Percentiles rank a stretch among this genome's conserved stretches.
These are phyloP conservation scores for Drosophila malerkotliana DNA, from an alignment of 1,140 invertebrate species.

Conservation along the genomic window DNA sequence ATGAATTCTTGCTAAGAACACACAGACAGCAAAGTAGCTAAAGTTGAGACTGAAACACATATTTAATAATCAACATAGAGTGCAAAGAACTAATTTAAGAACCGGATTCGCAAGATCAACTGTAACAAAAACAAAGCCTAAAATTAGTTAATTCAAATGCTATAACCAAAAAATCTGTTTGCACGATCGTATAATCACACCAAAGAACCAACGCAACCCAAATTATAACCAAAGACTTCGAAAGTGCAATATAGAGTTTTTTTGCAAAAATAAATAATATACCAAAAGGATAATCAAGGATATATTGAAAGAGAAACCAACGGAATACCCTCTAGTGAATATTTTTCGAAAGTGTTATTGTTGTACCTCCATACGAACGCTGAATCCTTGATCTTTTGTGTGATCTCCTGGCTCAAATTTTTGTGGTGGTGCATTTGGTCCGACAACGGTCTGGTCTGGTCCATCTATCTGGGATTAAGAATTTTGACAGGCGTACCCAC, in stretches of 20 bases:
- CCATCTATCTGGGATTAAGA: slow-evolving; percentile 55
- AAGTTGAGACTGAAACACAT: slow-evolving; percentile 27
- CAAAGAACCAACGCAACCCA: slow-evolving; percentile 47
- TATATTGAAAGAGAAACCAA: neutral
- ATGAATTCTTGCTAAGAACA: slow-evolving; percentile 31
- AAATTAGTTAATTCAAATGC: slow-evolving; percentile 57
- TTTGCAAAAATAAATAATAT: neutral
- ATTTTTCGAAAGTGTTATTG: slow-evolving; percentile 46
- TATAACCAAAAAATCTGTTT: slow-evolving; percentile 35
- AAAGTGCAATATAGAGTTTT: slow-evolving; percentile 57
- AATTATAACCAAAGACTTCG: slow-evolving; percentile 57
- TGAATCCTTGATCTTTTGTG: slow-evolving; percentile 39
- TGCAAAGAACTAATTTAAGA: slow-evolving; percentile 74
- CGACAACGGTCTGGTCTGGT: slow-evolving; percentile 2
- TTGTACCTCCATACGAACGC: slow-evolving; percentile 35
- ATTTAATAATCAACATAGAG: slow-evolving; percentile 36
- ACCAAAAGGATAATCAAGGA: neutral
- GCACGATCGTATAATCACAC: slow-evolving; percentile 45
- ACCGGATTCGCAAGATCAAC: slow-evolving; percentile 61
- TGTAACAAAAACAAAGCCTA: slow-evolving; percentile 28
- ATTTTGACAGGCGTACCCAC: slow-evolving; percentile 67
- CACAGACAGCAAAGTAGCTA: slow-evolving; percentile 12
- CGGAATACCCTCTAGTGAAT: slow-evolving; percentile 27
- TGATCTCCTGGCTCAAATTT: slow-evolving; percentile 9
- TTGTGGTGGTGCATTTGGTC: slow-evolving; percentile 63